These are phyloP conservation scores for Drosophila ohnishii DNA, from an alignment of 1,140 invertebrate species.

Conservation along the genomic window DNA sequence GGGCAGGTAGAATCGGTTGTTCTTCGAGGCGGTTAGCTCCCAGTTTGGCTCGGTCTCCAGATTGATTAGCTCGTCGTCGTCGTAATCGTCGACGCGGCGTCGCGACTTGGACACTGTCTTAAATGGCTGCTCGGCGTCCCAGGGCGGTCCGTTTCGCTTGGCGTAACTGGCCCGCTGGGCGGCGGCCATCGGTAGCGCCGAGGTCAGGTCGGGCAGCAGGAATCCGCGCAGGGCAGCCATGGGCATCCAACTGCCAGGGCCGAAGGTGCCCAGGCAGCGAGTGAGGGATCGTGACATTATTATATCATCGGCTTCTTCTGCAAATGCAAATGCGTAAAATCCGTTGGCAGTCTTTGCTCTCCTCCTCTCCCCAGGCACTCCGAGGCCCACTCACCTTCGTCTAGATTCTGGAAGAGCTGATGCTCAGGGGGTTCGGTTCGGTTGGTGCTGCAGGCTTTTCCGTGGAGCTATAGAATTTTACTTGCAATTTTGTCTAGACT, in stretches of 20 bases:
- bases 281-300: slow-evolving; percentile 50
- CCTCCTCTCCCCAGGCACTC: background rate
- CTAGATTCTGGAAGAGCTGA: slow-evolving; percentile 4
- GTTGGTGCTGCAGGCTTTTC: background rate
- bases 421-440: background rate
- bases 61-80: slow-evolving; percentile 61
- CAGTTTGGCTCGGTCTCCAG: slow-evolving; percentile 84
- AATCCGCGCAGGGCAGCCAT: slow-evolving; percentile 8
- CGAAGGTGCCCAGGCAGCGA: slow-evolving; percentile 24
- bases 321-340: slow-evolving; percentile 44
- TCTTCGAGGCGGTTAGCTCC: slow-evolving; percentile 86
- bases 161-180: slow-evolving; percentile 54
- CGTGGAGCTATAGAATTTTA: background rate
- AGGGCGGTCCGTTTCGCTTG: slow-evolving; percentile 65
- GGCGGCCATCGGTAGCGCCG: background rate
- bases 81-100: slow-evolving; percentile 50
- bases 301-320: slow-evolving; percentile 42
- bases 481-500: slow-evolving; percentile 26
- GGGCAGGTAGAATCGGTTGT: slow-evolving; percentile 88
- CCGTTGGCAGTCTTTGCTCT: slow-evolving; percentile 36
- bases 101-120: slow-evolving; percentile 71
- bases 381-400: slow-evolving; percentile 8
- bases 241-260: background rate
- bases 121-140: slow-evolving; percentile 61
- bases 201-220: background rate